Percentiles rank a stretch among this genome's conserved stretches.
These are phyloP conservation scores for Liposcelis brunnea DNA, from an alignment of 2,888 invertebrate species.

Conservation along the genomic window DNA sequence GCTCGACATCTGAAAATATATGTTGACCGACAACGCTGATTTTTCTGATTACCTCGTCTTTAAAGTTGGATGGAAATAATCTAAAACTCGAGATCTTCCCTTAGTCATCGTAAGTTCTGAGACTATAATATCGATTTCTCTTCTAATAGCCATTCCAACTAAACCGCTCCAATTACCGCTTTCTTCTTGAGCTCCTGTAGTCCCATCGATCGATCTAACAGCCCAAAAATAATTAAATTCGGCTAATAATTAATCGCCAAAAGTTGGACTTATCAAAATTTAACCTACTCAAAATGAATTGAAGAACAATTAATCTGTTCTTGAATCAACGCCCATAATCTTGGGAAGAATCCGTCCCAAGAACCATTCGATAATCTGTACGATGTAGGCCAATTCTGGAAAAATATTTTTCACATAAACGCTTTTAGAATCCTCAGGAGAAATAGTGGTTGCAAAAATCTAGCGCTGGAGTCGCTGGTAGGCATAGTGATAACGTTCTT, in stretches of 20 bases:
- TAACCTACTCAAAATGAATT: neutral
- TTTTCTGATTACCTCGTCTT: too few relatives aligned
- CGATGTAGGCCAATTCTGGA: slow-evolving; percentile 4
- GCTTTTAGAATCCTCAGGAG: too few relatives aligned
- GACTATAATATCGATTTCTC: slow-evolving; percentile 5
- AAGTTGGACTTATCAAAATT: too few relatives aligned
- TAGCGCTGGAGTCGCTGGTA: too few relatives aligned
- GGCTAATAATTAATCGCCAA: too few relatives aligned
- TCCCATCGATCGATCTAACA: too few relatives aligned
- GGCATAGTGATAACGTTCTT: too few relatives aligned
- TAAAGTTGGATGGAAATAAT: neutral
- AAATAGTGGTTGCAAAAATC: too few relatives aligned
- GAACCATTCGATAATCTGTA: neutral
- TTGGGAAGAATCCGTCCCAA: slow-evolving; percentile 4
- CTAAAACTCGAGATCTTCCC: neutral
- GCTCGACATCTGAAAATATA: too few relatives aligned
- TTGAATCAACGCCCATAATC: neutral
- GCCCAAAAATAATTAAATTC: too few relatives aligned
- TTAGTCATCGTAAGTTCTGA: neutral
- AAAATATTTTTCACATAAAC: neutral
- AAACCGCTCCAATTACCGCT: slow-evolving; percentile 1
- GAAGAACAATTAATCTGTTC: neutral
- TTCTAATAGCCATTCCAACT: slow-evolving; percentile 1
- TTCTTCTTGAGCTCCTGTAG: neutral
- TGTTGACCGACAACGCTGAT: too few relatives aligned